Evolutionary conservation across 2,888 invertebrate genomes (phyloP), one percentile per base, ranked within the genome.

Genomic region (Mimachlamys varia): DNA sequence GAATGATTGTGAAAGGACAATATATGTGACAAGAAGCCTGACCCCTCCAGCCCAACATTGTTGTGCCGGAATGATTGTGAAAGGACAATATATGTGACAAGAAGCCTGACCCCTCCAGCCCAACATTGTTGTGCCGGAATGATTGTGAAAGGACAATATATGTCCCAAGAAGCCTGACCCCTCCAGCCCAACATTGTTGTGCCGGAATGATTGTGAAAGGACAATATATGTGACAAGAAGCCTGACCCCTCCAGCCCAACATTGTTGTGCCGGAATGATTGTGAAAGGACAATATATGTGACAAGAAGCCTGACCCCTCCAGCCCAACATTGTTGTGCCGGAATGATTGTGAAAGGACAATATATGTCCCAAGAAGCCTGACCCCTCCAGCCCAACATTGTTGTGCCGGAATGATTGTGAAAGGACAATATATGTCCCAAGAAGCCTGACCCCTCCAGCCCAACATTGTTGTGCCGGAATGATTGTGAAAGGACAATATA

Each of bases 51-150:
- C 95, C 94, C 17, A 94, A 94, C 89, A 93, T 95, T 88, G 94
- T 96, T 12, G 94, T 95, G 3, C 95, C 95, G 5, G 93, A 90
- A n/a, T 76, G 76, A 76, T 53, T 53, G 19, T 53, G 53, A 53
- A 53, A n/a, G n/a, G n/a, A n/a, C n/a, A n/a, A n/a, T n/a, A n/a
- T n/a, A n/a, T n/a, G n/a, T n/a, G n/a, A n/a, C n/a, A n/a, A n/a
- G n/a, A n/a, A n/a, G n/a, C n/a, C n/a, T n/a, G n/a, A n/a, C 95
- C 96, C 0, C 93, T 95, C 89, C 95, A 96, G 89, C 95, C 94
- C 17, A 94, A 94, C 89, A 93, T 95, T 88, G 94, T 96, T 12
- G 94, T 95, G 3, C 95, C 95, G 5, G 93, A 90, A n/a, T 76
- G 76, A 76, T 53, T 53, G 19, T 53, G 53, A 53, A 53, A n/a